phyloP scores from a whole-genome alignment of 2,888 invertebrate species.

The Orthosia cruda region DNA sequence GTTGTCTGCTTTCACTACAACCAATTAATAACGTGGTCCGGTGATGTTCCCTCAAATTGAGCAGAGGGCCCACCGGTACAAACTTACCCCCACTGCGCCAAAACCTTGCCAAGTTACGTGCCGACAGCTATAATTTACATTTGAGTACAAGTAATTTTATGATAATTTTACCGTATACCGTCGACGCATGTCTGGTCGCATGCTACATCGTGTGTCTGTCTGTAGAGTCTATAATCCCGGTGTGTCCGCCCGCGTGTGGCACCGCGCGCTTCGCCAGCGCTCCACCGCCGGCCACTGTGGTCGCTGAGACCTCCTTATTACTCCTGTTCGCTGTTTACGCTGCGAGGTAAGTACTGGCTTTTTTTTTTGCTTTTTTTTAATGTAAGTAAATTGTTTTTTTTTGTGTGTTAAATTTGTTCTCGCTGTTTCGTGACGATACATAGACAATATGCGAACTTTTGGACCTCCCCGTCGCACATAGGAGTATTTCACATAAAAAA shows the following conservation, averaged over 20 bases:
- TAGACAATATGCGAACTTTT: too few species aligned
- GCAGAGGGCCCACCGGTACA: too few species aligned
- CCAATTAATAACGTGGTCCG: too few species aligned
- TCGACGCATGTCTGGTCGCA: conserved; percentile 28
- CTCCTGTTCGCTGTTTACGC: conserved; percentile 72
- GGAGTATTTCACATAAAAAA: too few species aligned
- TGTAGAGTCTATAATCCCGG: conserved; percentile 97
- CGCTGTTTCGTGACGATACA: background rate
- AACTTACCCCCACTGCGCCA: too few species aligned
- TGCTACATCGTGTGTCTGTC: conserved; percentile 37
- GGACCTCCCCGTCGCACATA: too few species aligned
- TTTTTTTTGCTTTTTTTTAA: background rate
- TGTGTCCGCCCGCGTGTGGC: conserved; percentile 98
- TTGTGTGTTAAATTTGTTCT: background rate
- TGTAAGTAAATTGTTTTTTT: too few species aligned
- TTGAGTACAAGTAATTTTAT: background rate
- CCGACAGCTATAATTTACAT: background rate
- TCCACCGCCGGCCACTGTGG: too few species aligned
- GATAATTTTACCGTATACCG: background rate
- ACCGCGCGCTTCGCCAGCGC: conserved; percentile 93
- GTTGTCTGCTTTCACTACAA: too few species aligned
- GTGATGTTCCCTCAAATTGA: too few species aligned
- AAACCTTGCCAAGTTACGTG: too few species aligned
- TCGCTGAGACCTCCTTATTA: conserved; percentile 64
- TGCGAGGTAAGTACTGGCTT: conserved; percentile 71